Percentiles rank a stretch among this genome's conserved stretches.
phyloP scores from a whole-genome alignment of 2,888 invertebrate species.

The Pyrrhia umbra region DNA sequence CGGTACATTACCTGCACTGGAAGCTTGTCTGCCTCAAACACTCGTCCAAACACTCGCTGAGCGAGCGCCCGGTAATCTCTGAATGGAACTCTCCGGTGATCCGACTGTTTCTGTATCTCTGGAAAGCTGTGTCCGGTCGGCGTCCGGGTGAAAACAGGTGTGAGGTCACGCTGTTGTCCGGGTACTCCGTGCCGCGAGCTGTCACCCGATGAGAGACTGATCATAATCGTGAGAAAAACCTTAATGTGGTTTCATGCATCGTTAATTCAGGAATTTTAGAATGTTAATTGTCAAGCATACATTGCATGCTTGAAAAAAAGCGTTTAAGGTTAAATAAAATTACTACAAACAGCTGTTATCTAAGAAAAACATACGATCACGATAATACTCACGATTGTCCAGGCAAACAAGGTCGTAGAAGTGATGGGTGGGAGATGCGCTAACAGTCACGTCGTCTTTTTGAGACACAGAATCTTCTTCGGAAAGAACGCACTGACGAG shows the following conservation, averaged over 20 bases:
- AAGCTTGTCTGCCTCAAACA: constrained; percentile 97
- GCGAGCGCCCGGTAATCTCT: constrained; percentile 96
- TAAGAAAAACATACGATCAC: constrained; percentile 42
- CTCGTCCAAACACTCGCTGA: constrained; percentile 97
- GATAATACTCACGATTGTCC: constrained; percentile 94
- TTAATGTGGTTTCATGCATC: constrained; percentile 80
- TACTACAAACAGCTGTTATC: constrained; percentile 40
- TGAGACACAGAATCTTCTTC: constrained; percentile 97
- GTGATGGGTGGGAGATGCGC: constrained; percentile 95
- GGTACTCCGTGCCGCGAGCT: constrained; percentile 97
- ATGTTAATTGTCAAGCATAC: constrained; percentile 39
- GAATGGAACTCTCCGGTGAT: constrained; percentile 97
- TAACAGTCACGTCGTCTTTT: constrained; percentile 96
- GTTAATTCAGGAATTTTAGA: constrained; percentile 53
- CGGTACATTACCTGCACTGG: constrained; percentile 93
- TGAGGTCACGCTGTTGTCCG: constrained; percentile 96
- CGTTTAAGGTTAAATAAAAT: constrained; percentile 17
- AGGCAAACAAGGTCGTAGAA: constrained; percentile 97
- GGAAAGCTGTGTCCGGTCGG: constrained; percentile 96
- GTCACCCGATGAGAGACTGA: constrained; percentile 90
- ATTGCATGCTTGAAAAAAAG: constrained; percentile 27
- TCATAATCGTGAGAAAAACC: constrained; percentile 87
- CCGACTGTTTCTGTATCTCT: constrained; percentile 95
- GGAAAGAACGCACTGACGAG: constrained; percentile 96
- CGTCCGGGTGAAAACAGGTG: constrained; percentile 95